Evolutionary conservation across 64 coral and sea anemone genomes (phyloP).

Genomic region (Pocillopora verrucosa): DNA sequence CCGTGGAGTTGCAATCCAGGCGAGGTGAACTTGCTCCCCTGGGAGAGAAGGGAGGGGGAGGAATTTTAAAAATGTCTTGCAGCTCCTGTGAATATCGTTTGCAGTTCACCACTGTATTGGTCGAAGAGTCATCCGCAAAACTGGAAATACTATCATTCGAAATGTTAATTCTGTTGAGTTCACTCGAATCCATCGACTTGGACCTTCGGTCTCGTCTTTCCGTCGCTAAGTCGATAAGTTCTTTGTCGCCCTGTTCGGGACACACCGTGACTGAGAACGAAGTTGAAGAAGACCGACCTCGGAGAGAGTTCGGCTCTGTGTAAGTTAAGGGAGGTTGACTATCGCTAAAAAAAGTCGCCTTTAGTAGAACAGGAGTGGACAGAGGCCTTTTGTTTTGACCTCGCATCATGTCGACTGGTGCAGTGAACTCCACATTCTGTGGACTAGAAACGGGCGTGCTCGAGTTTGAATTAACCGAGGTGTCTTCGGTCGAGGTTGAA

Average conservation of each 20-base stretch:
- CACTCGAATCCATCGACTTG: conserved; percentile 43
- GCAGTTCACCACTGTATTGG: conserved; percentile 13
- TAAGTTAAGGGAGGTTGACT: conserved; percentile 50
- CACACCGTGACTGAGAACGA: background rate
- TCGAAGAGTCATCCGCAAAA: conserved; percentile 18
- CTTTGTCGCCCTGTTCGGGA: background rate
- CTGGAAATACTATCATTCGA: conserved; percentile 19
- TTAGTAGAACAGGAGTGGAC: conserved; percentile 82
- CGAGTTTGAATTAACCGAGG: conserved; percentile 4
- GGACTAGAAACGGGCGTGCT: conserved; percentile 38
- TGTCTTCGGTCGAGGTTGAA: conserved; percentile 54
- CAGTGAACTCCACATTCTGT: conserved; percentile 45
- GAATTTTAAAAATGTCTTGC: conserved; percentile 44
- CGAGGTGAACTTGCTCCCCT: conserved; percentile 45
- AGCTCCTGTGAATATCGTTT: conserved; percentile 15
- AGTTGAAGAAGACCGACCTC: conserved; percentile 29
- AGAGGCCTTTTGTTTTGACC: conserved; percentile 59
- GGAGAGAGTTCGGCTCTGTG: conserved; percentile 22
- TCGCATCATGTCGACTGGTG: conserved; percentile 20
- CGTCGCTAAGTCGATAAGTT: conserved; percentile 34
- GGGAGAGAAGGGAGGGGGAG: conserved; percentile 73
- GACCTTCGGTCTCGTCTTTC: conserved; percentile 55
- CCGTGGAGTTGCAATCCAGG: conserved; percentile 57
- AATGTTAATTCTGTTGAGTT: conserved; percentile 33
- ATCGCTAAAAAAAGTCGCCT: conserved; percentile 64